Percentiles rank a stretch among this genome's conserved stretches.
Conservation (phyloP, 2,888 invertebrate genomes). For the Zeuzera pyrina region DNA sequence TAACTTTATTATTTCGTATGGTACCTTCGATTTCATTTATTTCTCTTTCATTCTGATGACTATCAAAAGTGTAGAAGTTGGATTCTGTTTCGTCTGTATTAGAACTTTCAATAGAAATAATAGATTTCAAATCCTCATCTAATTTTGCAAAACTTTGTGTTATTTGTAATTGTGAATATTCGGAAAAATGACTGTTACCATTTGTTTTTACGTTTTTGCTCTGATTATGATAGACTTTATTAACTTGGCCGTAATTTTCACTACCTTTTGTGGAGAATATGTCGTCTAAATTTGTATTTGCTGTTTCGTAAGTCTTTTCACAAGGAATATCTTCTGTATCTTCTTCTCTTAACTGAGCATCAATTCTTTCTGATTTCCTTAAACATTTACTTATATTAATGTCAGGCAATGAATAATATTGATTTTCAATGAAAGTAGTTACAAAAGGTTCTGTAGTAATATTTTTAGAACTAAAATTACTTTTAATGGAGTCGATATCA, state of each 20-base stretch:
- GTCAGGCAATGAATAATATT: slow-evolving; percentile 81
- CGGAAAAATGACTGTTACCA: slow-evolving; percentile 33
- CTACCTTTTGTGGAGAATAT: slow-evolving; percentile 43
- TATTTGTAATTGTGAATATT: slow-evolving; percentile 43
- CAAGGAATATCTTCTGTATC: slow-evolving; percentile 56
- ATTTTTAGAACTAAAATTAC: slow-evolving; percentile 56
- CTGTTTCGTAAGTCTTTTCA: slow-evolving; percentile 61
- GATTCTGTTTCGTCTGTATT: slow-evolving; percentile 51
- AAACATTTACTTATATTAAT: slow-evolving; percentile 79
- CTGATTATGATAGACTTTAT: slow-evolving; percentile 37
- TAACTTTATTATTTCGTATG: slow-evolving; percentile 60
- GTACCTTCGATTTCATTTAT: slow-evolving; percentile 68
- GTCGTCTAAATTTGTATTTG: slow-evolving; percentile 55
- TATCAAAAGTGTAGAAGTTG: slow-evolving; percentile 42
- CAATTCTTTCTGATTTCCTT: slow-evolving; percentile 80
- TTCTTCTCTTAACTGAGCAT: slow-evolving; percentile 76
- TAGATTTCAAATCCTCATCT: slow-evolving; percentile 64
- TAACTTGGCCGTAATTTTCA: slow-evolving; percentile 57
- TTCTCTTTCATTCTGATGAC: slow-evolving; percentile 66
- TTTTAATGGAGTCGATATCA: slow-evolving; percentile 50
- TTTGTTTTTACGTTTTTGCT: slow-evolving; percentile 28
- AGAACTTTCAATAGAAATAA: slow-evolving; percentile 59
- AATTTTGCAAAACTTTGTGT: slow-evolving; percentile 53
- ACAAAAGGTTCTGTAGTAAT: slow-evolving; percentile 66
- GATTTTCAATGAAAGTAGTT: slow-evolving; percentile 74